Conservation (phyloP, 2,888 invertebrate genomes). For the Omphaloscelis lunosa region DNA sequence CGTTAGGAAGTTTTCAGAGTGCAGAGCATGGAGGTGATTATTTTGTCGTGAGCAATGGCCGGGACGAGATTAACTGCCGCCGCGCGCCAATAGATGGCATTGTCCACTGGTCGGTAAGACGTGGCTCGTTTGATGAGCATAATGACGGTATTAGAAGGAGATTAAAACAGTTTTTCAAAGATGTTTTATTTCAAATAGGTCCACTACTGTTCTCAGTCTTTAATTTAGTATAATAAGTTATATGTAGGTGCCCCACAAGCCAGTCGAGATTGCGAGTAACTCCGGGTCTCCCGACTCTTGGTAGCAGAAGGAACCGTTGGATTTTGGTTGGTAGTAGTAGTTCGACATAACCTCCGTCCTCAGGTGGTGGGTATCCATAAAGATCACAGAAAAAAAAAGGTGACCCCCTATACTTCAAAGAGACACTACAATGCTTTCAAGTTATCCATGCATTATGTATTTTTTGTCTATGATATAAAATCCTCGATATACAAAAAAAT, state of each 20-base stretch:
- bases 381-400: neutral
- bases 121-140: slow-evolving; percentile 45
- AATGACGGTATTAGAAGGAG: slow-evolving; percentile 29
- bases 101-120: slow-evolving; percentile 52
- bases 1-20: slow-evolving; percentile 62
- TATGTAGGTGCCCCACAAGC: neutral
- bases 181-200: neutral
- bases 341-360: neutral
- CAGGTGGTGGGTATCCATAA: neutral
- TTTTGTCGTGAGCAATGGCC: slow-evolving; percentile 68
- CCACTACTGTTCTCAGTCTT: neutral
- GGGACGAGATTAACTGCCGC: slow-evolving; percentile 65
- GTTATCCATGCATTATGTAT: neutral
- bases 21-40: slow-evolving; percentile 62
- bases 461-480: neutral
- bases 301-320: neutral
- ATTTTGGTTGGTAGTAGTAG: neutral
- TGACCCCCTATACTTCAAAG: no score
- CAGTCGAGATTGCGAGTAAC: neutral
- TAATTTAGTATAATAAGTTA: neutral
- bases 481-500: neutral
- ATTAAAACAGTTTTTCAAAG: neutral
- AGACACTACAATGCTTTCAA: neutral
- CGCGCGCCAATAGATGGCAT: slow-evolving; percentile 59
- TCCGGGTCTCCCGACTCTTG: neutral